Conservation (phyloP, 1,140 invertebrate genomes). For the Chironomus striatipennis region DNA sequence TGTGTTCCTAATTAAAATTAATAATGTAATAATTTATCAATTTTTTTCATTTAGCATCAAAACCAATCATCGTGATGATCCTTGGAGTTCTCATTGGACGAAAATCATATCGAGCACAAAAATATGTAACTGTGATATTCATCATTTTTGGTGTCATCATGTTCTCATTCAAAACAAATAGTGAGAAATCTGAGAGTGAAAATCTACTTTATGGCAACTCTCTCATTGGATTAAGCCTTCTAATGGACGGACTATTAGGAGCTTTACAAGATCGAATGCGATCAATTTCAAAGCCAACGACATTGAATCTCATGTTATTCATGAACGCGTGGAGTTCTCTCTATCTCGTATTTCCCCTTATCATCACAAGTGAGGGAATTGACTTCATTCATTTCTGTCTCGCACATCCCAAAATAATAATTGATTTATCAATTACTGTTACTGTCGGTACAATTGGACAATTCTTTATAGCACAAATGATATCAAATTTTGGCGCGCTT, state of each 20-base stretch:
- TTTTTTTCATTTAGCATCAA: not conserved
- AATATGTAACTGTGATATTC: not conserved
- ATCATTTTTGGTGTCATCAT: not conserved
- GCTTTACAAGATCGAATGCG: constrained; percentile 7
- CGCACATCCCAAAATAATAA: not conserved
- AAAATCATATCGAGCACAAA: not conserved
- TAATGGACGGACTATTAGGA: constrained; percentile 14
- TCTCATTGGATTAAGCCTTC: not conserved
- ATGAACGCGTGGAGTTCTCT: not conserved
- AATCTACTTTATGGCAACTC: not conserved
- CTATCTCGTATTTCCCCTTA: not conserved
- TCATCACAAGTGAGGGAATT: not conserved
- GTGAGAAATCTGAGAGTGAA: not conserved
- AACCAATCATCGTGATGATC: constrained; percentile 12
- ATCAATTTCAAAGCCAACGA: not conserved
- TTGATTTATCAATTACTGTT: not conserved
- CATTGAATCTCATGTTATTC: not conserved
- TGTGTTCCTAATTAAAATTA: too few species aligned
- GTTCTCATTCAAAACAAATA: not conserved
- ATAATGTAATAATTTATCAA: too few species aligned
- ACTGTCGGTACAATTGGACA: not conserved
- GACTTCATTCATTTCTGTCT: not conserved
- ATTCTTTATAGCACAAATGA: not conserved
- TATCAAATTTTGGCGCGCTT: not conserved
- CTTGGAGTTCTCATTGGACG: not conserved